Percentiles rank a stretch among this genome's conserved stretches.
These are phyloP conservation scores for Brachypteracias leptosomus DNA, from an alignment of 2,113 vertebrate genomes.

Conservation along the genomic window DNA sequence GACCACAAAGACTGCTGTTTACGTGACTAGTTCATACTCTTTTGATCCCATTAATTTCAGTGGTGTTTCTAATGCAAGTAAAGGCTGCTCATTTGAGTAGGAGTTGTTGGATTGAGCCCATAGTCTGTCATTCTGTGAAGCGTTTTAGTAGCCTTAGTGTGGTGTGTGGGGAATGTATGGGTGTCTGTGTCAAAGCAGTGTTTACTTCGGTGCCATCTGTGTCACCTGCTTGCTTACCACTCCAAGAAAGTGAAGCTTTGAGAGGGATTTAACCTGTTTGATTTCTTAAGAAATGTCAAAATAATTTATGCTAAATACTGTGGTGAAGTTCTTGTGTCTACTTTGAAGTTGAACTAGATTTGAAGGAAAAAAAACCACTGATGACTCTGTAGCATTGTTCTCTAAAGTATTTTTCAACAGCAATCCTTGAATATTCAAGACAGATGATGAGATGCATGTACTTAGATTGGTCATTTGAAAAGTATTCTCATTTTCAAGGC, in stretches of 20 bases:
- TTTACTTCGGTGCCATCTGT: background rate
- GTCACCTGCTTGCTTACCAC: background rate
- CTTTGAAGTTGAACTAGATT: background rate
- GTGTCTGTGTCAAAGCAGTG: background rate
- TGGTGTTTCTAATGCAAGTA: background rate
- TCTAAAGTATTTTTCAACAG: background rate
- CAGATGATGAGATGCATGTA: background rate
- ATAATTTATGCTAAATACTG: background rate
- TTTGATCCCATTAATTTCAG: background rate
- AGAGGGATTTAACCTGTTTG: background rate
- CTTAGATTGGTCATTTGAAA: background rate
- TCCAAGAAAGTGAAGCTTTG: background rate
- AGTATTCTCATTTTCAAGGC: background rate
- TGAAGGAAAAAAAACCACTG: accelerated
- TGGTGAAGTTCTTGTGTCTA: background rate
- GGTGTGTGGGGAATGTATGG: background rate
- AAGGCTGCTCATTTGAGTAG: background rate
- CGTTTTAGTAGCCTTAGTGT: background rate
- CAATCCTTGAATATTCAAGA: background rate
- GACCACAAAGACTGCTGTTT: background rate
- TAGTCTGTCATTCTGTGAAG: background rate
- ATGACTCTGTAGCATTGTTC: background rate
- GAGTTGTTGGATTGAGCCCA: background rate
- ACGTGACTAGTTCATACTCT: background rate
- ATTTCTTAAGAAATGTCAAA: background rate